phyloP scores from a whole-genome alignment of 2,888 invertebrate genomes.

The Andricus curvator region DNA sequence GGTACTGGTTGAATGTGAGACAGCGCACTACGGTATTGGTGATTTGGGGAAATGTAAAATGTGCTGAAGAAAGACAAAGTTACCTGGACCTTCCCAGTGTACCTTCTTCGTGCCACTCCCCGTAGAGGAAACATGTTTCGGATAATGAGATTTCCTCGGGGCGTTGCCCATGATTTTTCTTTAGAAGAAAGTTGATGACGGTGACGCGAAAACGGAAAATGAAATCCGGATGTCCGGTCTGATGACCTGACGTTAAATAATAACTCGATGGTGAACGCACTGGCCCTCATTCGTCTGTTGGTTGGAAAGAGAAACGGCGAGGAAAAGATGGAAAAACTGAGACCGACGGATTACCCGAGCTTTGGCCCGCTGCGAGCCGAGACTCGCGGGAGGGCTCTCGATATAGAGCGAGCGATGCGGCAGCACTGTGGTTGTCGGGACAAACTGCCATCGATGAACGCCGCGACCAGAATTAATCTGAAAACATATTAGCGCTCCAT shows the following conservation, averaged over 20 bases:
- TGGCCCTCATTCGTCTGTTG: not conserved
- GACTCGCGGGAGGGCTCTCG: conserved; percentile 61
- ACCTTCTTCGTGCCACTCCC: conserved; percentile 82
- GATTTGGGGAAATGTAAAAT: not conserved
- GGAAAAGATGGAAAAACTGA: conserved; percentile 39
- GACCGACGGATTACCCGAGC: conserved; percentile 38
- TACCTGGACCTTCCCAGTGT: conserved; percentile 93
- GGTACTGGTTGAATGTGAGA: not conserved
- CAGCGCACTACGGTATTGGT: not conserved
- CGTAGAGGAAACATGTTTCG: conserved; percentile 81
- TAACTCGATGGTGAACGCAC: conserved; percentile 6
- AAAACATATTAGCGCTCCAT: conserved; percentile 32
- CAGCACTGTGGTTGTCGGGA: conserved; percentile 54
- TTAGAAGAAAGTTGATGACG: conserved; percentile 10
- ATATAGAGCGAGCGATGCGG: conserved; percentile 63
- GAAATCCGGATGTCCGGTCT: conserved; percentile 14
- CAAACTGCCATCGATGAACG: conserved; percentile 60
- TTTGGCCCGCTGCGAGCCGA: conserved; percentile 47
- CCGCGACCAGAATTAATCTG: conserved; percentile 62
- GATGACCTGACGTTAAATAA: not conserved
- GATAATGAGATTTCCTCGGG: conserved; percentile 82
- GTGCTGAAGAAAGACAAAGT: conserved; percentile 56
- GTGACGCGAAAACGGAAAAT: not conserved
- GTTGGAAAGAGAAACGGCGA: not conserved
- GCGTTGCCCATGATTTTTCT: conserved; percentile 82